Evolutionary conservation across 2,797 vertebrate genomes (phyloP).

Genomic region (Ciconia nigra): DNA sequence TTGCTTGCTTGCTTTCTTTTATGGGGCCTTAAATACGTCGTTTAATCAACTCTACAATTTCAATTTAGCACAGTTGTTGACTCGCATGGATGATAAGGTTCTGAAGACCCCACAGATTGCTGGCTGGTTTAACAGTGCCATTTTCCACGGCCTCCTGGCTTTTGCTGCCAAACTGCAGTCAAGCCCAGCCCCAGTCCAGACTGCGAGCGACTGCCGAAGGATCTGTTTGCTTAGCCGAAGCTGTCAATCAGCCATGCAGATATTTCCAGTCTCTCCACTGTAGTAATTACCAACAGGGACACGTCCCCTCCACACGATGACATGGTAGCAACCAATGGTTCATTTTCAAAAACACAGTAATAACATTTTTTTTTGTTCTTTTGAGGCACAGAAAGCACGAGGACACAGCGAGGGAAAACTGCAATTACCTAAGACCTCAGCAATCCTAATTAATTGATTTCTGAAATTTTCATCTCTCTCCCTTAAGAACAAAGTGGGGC

Average conservation of each 20-base stretch:
- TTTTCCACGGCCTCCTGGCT: not conserved
- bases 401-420: not conserved
- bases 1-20: conserved; percentile 50
- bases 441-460: not conserved
- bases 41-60: conserved; percentile 74
- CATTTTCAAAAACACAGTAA: not conserved
- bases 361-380: not conserved
- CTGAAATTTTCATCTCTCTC: not conserved
- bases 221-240: not conserved
- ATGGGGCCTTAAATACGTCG: conserved; percentile 70
- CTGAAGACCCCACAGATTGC: conserved; percentile 58
- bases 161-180: not conserved
- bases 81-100: conserved; percentile 58
- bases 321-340: not conserved
- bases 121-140: conserved; percentile 21
- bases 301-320: not conserved
- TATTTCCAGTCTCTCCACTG: not conserved
- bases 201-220: not conserved
- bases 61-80: conserved; percentile 72
- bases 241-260: conserved; percentile 21
- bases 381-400: not conserved
- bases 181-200: not conserved
- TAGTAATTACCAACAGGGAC: not conserved
- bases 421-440: not conserved
- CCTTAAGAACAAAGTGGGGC: not conserved